A percentile compares a stretch with the other conserved stretches of the same genome.
These are phyloP conservation scores for Parus major DNA, from an alignment of 2,113 vertebrate genomes.

Conservation along the genomic window DNA sequence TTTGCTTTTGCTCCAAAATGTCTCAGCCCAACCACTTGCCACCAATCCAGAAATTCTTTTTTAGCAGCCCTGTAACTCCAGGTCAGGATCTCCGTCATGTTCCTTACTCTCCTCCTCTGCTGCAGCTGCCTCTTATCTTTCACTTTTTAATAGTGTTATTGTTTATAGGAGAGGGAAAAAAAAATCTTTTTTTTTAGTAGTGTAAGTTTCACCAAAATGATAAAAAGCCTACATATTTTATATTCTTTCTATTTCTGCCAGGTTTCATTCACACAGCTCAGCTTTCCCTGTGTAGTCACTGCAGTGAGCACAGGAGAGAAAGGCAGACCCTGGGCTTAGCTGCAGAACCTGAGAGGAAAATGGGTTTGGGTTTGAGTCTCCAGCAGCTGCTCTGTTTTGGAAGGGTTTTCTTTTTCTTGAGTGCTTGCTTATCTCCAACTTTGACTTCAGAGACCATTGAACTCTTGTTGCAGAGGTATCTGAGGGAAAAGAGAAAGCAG, in stretches of 20 bases:
- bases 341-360: neutral
- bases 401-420: neutral
- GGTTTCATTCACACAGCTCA: neutral
- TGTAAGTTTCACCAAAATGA: neutral
- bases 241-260: neutral
- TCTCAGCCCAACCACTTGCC: neutral
- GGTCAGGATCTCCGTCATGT: neutral
- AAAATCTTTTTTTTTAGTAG: neutral
- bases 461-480: neutral
- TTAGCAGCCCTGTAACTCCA: neutral
- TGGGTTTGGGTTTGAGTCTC: neutral
- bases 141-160: neutral
- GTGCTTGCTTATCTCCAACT: neutral
- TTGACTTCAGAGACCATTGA: constrained; percentile 5
- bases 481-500: constrained; percentile 4
- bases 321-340: fast-evolving
- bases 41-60: neutral
- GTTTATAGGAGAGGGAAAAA: fast-evolving
- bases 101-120: neutral
- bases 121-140: neutral
- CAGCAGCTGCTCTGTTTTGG: neutral
- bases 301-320: neutral
- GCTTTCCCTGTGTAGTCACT: neutral
- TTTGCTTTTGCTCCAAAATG: neutral
- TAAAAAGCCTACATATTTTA: neutral